These are phyloP conservation scores for Acanthosepion lycidas DNA, from an alignment of 2,888 invertebrate species.

Conservation along the genomic window DNA sequence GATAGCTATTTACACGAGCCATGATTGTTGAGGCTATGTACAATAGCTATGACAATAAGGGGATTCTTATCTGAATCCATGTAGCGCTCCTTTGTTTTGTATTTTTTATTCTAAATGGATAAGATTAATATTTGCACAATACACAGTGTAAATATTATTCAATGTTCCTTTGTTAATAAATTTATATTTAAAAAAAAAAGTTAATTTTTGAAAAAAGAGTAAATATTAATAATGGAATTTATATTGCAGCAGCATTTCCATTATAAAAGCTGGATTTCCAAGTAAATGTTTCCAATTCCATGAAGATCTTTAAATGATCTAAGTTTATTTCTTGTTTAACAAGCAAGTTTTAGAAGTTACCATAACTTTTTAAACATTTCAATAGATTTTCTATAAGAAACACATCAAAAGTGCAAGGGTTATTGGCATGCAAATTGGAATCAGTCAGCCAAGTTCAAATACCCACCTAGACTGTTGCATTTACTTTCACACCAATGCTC, in stretches of 20 bases:
- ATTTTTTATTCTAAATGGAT: neutral
- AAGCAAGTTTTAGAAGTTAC: no score
- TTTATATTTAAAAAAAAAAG: neutral
- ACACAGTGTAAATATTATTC: conserved; percentile 9
- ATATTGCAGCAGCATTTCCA: neutral
- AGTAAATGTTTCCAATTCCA: neutral
- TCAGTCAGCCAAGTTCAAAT: no score
- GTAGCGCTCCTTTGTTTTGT: neutral
- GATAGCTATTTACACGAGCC: neutral
- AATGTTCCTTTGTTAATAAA: neutral
- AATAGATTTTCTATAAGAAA: no score
- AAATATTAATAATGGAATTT: neutral
- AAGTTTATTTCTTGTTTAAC: neutral
- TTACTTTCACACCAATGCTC: no score
- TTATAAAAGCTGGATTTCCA: neutral
- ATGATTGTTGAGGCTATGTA: neutral
- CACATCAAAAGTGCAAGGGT: no score
- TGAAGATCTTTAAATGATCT: neutral
- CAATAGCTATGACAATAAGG: neutral
- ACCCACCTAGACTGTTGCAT: no score
- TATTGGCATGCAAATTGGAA: no score
- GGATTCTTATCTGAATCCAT: neutral
- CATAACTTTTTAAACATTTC: no score
- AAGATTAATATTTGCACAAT: neutral
- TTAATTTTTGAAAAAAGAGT: neutral